phyloP scores from a whole-genome alignment of 2,113 vertebrate species.

The Canis aureus region DNA sequence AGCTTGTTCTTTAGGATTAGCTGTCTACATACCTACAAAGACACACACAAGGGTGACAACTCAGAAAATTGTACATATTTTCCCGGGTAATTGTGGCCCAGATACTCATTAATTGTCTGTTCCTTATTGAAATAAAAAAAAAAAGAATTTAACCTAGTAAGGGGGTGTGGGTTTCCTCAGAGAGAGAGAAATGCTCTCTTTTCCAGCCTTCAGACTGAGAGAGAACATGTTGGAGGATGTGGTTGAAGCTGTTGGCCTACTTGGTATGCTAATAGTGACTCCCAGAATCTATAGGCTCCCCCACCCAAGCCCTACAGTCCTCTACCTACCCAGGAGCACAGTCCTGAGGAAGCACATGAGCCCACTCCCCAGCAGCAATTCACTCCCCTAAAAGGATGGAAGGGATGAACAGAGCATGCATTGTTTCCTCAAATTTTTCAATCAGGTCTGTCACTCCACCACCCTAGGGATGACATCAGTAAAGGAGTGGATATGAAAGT shows the following conservation, averaged over 20 bases:
- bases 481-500: background rate
- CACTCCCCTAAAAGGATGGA: background rate
- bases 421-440: background rate
- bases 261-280: background rate
- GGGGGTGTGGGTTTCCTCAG: background rate
- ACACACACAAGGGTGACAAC: background rate
- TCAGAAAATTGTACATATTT: background rate
- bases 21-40: background rate
- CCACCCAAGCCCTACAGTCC: rapidly evolving
- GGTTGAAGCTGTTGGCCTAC: rapidly evolving
- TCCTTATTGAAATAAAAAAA: background rate
- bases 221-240: background rate
- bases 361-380: background rate
- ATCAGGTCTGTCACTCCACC: background rate
- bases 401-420: background rate
- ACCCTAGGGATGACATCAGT: background rate
- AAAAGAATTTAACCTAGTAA: background rate
- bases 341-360: background rate
- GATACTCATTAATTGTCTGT: background rate
- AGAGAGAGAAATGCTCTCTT: background rate
- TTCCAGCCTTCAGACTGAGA: background rate
- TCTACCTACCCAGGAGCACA: background rate
- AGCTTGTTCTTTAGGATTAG: background rate
- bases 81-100: background rate
- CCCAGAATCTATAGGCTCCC: background rate